phyloP scores from a whole-genome alignment of 2,797 vertebrate species.

The Corythornis leucogaster region DNA sequence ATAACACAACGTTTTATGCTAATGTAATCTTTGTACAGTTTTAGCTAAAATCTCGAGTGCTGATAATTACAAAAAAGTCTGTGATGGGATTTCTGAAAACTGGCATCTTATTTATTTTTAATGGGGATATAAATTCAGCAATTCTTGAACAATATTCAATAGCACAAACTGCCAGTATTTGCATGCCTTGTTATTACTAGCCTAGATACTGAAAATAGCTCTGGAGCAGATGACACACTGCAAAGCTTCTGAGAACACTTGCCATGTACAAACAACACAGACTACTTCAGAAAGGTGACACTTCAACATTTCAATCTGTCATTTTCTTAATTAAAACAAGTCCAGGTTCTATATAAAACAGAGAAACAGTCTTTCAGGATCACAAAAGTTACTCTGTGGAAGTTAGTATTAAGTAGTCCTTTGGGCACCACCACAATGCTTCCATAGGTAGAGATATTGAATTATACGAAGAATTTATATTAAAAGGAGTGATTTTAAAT shows the following conservation, averaged over 20 bases:
- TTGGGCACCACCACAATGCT: not conserved
- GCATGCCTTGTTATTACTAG: not conserved
- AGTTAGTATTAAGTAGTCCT: not conserved
- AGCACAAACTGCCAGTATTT: not conserved
- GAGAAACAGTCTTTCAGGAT: not conserved
- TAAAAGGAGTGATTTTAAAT: not conserved
- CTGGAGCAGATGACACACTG: not conserved
- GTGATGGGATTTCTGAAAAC: constrained; percentile 61
- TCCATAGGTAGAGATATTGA: not conserved
- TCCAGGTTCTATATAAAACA: not conserved
- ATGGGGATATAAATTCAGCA: not conserved
- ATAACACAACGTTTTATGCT: constrained; percentile 79
- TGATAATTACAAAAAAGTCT: constrained; percentile 73
- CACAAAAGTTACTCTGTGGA: not conserved
- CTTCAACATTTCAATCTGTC: not conserved
- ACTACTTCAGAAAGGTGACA: not conserved
- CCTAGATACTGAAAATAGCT: not conserved
- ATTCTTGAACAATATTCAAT: not conserved
- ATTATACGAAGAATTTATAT: not conserved
- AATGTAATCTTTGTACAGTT: constrained; percentile 79
- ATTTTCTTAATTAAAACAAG: not conserved
- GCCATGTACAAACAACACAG: not conserved
- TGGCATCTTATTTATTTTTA: constrained; percentile 46
- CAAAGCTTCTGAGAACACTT: not conserved
- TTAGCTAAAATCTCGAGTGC: constrained; percentile 75